Evolutionary conservation across 2,797 vertebrate genomes (phyloP).

Genomic region (Sylvia borin): DNA sequence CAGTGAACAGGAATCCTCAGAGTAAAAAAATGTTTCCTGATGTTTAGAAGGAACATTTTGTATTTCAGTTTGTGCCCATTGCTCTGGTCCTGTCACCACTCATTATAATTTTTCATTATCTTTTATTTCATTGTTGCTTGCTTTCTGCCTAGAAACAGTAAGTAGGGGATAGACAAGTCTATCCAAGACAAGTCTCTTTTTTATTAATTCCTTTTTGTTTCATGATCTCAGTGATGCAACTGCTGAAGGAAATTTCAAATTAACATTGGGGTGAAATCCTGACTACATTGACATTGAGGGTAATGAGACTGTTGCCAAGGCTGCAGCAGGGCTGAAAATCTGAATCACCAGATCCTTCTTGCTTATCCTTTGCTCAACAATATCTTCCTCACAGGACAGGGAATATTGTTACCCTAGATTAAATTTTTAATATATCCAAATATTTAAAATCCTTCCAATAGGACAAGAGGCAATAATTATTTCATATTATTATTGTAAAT

Average conservation of each 20-base stretch:
- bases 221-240: background rate
- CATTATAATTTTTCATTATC: background rate
- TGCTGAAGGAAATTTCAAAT: background rate
- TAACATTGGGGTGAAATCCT: background rate
- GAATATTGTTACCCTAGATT: background rate
- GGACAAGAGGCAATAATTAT: background rate
- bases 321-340: background rate
- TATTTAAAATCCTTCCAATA: background rate
- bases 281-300: background rate
- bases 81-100: background rate
- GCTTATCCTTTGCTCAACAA: background rate
- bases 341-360: background rate
- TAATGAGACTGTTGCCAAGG: background rate
- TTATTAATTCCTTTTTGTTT: background rate
- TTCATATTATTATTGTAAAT: background rate
- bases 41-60: background rate
- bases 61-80: background rate
- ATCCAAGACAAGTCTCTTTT: background rate
- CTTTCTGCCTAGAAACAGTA: background rate
- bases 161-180: background rate
- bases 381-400: background rate
- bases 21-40: background rate
- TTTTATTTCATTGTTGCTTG: background rate
- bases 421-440: background rate
- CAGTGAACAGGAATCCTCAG: background rate